Conservation (phyloP, 2,797 vertebrate species). For the Craterocephalus amniculus region DNA sequence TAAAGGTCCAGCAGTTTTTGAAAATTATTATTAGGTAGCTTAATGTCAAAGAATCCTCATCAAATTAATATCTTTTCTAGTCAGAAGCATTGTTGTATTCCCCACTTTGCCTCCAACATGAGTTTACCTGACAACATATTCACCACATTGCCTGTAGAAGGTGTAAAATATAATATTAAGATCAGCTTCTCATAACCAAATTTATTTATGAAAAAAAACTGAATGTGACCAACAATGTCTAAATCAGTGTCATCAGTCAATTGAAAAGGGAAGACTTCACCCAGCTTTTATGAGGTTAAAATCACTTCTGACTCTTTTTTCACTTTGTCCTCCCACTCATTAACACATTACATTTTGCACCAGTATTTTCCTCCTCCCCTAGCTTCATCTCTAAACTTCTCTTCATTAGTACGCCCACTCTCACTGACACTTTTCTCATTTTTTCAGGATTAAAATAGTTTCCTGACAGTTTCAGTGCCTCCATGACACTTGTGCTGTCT, state of each 20-base stretch:
- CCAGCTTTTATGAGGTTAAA: not conserved
- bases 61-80: not conserved
- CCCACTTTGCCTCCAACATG: not conserved
- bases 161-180: not conserved
- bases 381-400: constrained; percentile 17
- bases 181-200: not conserved
- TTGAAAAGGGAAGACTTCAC: not conserved
- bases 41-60: not conserved
- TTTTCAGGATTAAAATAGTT: constrained; percentile 23
- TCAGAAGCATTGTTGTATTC: not conserved
- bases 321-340: constrained; percentile 11
- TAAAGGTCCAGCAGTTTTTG: not conserved
- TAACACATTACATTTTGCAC: constrained; percentile 5
- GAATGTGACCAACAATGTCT: not conserved
- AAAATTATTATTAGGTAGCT: not conserved
- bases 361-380: constrained; percentile 2
- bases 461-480: constrained; percentile 29
- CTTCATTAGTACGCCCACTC: constrained; percentile 21
- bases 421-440: not conserved
- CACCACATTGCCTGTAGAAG: not conserved
- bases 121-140: not conserved
- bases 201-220: not conserved
- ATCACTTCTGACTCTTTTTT: not conserved
- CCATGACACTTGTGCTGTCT: constrained; percentile 13
- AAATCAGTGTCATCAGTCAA: not conserved